A percentile compares a stretch with the other conserved stretches of the same genome.
Evolutionary conservation across 2,888 invertebrate species (phyloP).

Genomic region (Theodoxus fluviatilis): DNA sequence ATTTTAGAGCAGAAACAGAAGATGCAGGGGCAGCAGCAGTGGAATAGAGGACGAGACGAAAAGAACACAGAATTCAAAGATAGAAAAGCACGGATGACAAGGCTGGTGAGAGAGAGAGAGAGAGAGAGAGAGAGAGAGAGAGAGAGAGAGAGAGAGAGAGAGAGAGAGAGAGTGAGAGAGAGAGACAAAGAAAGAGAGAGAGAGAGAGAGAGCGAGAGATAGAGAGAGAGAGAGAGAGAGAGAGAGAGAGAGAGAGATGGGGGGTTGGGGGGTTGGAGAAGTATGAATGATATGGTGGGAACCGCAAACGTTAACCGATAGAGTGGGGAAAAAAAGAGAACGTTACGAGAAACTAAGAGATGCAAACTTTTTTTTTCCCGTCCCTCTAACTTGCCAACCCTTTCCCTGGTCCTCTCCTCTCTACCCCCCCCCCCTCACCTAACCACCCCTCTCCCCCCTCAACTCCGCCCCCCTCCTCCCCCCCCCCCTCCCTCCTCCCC

Average conservation of each 20-base stretch:
- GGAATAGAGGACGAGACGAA: too few relatives aligned
- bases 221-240: slow-evolving; percentile 2
- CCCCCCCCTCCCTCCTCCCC: too few relatives aligned
- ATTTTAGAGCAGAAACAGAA: too few relatives aligned
- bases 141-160: slow-evolving; percentile 2
- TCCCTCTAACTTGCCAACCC: too few relatives aligned
- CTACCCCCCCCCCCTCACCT: too few relatives aligned
- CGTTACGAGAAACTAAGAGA: not conserved
- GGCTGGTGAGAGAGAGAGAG: not conserved
- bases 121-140: not conserved
- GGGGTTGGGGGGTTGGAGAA: not conserved
- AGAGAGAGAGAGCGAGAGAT: not conserved
- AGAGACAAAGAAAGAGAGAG: not conserved
- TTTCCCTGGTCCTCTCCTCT: too few relatives aligned
- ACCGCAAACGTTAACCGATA: not conserved
- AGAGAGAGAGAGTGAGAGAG: not conserved
- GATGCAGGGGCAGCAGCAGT: too few relatives aligned
- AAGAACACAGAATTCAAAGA: not conserved
- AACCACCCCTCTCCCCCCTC: too few relatives aligned
- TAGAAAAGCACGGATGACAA: not conserved
- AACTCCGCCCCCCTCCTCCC: too few relatives aligned
- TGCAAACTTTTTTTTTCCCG: too few relatives aligned
- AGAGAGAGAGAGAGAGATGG: not conserved
- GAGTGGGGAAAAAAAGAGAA: not conserved
- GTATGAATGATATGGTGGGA: not conserved